Evolutionary conservation across 2,797 vertebrate species (phyloP).

Genomic region (Coendou prehensilis): DNA sequence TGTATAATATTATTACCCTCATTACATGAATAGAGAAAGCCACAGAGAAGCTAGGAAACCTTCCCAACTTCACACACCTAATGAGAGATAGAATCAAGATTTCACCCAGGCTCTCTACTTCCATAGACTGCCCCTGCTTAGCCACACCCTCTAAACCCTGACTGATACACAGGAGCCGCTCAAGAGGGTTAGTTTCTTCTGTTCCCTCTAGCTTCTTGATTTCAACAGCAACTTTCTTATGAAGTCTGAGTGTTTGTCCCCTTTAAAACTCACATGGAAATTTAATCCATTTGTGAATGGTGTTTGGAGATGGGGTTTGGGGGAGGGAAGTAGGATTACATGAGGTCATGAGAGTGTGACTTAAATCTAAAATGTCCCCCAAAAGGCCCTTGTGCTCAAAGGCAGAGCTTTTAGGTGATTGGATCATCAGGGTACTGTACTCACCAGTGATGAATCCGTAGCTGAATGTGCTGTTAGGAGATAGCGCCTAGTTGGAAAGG

Average conservation of each 20-base stretch:
- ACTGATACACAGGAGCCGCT: accelerated
- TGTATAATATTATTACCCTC: not conserved
- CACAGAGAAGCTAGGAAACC: not conserved
- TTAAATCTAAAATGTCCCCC: not conserved
- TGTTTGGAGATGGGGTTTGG: not conserved
- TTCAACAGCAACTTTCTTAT: not conserved
- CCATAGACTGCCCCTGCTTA: not conserved
- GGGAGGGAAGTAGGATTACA: not conserved
- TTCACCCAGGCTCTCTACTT: not conserved
- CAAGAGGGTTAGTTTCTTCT: not conserved
- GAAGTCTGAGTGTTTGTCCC: too few relatives aligned
- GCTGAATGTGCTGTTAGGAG: not conserved
- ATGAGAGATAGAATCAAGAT: not conserved
- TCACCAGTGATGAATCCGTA: not conserved
- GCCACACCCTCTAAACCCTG: not conserved
- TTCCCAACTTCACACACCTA: not conserved
- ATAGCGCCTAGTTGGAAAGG: not conserved
- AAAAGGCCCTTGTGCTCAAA: not conserved
- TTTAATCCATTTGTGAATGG: not conserved
- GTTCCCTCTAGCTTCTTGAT: not conserved
- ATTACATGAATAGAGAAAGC: not conserved
- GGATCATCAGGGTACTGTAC: not conserved
- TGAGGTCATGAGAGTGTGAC: not conserved
- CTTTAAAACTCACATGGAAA: not conserved
- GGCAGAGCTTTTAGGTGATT: not conserved